Percentiles rank a stretch among this genome's conserved stretches.
These are phyloP conservation scores for Crotalus adamanteus DNA, from an alignment of 2,797 vertebrate species.

Conservation along the genomic window DNA sequence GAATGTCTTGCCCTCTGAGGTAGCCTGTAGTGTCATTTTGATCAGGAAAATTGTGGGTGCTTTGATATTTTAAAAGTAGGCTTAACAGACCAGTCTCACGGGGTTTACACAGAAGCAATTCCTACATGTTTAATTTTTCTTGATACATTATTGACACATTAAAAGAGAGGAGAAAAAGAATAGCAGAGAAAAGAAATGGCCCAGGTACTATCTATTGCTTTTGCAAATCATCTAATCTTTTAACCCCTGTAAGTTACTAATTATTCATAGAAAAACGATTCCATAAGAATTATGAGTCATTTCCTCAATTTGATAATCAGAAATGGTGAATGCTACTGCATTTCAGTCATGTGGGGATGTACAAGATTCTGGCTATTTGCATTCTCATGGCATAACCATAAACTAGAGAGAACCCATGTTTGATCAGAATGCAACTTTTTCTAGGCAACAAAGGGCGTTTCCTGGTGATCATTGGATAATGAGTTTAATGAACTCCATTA, in stretches of 20 bases:
- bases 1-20: neutral
- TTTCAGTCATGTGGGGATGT: neutral
- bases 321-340: too few relatives aligned
- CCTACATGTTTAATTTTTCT: neutral
- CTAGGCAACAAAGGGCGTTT: neutral
- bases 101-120: neutral
- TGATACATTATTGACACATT: neutral
- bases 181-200: neutral
- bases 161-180: neutral
- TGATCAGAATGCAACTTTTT: neutral
- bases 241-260: neutral
- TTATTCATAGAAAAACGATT: neutral
- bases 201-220: neutral
- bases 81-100: neutral
- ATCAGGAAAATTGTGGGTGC: neutral
- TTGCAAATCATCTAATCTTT: neutral
- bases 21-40: neutral
- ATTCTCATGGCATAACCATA: neutral
- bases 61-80: neutral
- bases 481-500: neutral
- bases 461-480: neutral
- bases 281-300: neutral
- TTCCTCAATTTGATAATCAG: neutral
- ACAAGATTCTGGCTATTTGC: neutral
- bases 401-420: neutral